These are phyloP conservation scores for Euproctis similis DNA, from an alignment of 2,888 invertebrate genomes.

Conservation along the genomic window DNA sequence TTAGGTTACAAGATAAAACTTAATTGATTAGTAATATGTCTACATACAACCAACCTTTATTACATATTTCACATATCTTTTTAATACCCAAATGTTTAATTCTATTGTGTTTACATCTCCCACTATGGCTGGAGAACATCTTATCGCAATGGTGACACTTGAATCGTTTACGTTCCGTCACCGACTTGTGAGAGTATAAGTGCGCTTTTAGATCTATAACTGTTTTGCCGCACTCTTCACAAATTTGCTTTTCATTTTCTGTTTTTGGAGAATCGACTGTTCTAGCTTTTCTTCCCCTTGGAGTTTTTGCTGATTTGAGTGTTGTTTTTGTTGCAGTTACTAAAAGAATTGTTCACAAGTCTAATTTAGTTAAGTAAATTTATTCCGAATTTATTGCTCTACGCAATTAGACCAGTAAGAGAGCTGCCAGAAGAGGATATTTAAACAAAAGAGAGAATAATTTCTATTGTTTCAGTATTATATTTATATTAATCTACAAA, in stretches of 20 bases:
- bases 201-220: conserved; percentile 47
- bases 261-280: too few species aligned
- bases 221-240: conserved; percentile 54
- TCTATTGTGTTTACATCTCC: conserved; percentile 43
- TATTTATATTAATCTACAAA: too few species aligned
- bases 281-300: conserved; percentile 15
- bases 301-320: neutral
- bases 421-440: too few species aligned
- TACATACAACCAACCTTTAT: conserved; percentile 49
- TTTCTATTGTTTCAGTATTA: too few species aligned
- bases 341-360: too few species aligned
- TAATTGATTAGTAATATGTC: too few species aligned
- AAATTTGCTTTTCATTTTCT: conserved; percentile 30
- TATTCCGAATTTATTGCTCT: too few species aligned
- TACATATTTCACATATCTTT: conserved; percentile 50
- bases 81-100: conserved; percentile 52
- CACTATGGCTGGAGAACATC: conserved; percentile 33
- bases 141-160: conserved; percentile 50
- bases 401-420: too few species aligned
- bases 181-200: conserved; percentile 32
- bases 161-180: conserved; percentile 23
- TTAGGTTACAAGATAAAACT: too few species aligned
- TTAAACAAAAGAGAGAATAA: too few species aligned
- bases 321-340: too few species aligned
- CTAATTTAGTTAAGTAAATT: too few species aligned